Conservation (phyloP, 1,140 invertebrate species). For the Rhopalosiphum maidis region DNA sequence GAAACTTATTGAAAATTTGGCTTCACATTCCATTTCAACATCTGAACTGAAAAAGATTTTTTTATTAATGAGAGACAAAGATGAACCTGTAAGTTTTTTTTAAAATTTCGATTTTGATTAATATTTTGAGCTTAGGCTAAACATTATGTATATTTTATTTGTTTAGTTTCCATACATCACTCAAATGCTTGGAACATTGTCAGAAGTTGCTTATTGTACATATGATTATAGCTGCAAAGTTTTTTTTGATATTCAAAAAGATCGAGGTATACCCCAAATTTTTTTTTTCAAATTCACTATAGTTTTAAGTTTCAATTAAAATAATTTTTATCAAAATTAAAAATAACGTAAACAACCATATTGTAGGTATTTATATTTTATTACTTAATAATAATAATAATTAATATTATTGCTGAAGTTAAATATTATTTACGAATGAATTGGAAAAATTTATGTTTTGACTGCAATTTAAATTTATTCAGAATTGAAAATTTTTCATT, state of each 20-base stretch:
- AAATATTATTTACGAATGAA: neutral
- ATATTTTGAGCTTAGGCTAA: conserved; percentile 44
- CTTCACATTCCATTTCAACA: conserved; percentile 68
- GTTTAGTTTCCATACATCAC: conserved; percentile 64
- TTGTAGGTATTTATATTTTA: neutral
- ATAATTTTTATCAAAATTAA: neutral
- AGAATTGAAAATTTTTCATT: neutral
- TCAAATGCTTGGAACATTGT: conserved; percentile 64
- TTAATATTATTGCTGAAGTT: neutral
- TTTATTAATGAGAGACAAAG: conserved; percentile 63
- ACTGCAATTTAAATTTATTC: neutral
- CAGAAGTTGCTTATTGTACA: conserved; percentile 64
- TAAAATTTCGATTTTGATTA: conserved; percentile 25
- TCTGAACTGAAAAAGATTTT: conserved; percentile 68
- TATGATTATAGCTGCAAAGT: conserved; percentile 63
- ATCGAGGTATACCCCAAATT: conserved; percentile 60
- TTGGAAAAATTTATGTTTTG: neutral
- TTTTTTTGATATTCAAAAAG: conserved; percentile 67
- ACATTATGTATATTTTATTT: conserved; percentile 58
- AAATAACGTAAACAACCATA: neutral
- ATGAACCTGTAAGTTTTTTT: conserved; percentile 60
- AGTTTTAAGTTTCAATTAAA: neutral
- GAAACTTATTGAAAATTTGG: conserved; percentile 68
- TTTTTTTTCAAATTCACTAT: neutral
- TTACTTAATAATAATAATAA: neutral